These are phyloP conservation scores for Eleutherodactylus coqui DNA, from an alignment of 2,797 vertebrate genomes.

Conservation along the genomic window DNA sequence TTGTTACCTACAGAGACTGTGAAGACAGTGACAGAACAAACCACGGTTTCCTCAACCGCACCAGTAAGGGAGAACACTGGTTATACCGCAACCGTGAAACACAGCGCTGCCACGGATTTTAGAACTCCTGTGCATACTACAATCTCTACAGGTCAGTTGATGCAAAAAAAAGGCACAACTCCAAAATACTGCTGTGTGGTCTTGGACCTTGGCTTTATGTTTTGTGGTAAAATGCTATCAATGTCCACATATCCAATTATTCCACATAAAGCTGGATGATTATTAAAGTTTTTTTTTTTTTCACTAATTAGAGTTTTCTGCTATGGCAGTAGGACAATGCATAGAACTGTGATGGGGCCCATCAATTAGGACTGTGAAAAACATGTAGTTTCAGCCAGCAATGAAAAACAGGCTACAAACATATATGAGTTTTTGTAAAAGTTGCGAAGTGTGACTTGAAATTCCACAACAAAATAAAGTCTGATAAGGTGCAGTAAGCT, in stretches of 20 bases:
- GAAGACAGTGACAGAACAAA: background rate
- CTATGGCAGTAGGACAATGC: background rate
- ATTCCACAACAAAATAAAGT: no score
- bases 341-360: no score
- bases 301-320: no score
- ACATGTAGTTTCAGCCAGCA: background rate
- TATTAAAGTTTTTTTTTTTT: no score
- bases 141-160: conserved; percentile 1
- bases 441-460: no score
- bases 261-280: no score
- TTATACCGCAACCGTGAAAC: background rate
- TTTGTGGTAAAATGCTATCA: no score
- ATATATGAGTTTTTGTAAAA: background rate
- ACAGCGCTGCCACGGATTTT: background rate
- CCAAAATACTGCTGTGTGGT: background rate
- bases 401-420: background rate
- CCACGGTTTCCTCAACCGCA: background rate
- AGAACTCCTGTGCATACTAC: background rate
- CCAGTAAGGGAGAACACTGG: background rate
- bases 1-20: background rate
- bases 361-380: background rate
- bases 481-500: no score
- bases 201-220: no score
- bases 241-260: no score
- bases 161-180: background rate